Evolutionary conservation across 92 coral and sea anemone species (phyloP), one percentile per base, ranked within the genome.

Genomic region (Porites divaricata): DNA sequence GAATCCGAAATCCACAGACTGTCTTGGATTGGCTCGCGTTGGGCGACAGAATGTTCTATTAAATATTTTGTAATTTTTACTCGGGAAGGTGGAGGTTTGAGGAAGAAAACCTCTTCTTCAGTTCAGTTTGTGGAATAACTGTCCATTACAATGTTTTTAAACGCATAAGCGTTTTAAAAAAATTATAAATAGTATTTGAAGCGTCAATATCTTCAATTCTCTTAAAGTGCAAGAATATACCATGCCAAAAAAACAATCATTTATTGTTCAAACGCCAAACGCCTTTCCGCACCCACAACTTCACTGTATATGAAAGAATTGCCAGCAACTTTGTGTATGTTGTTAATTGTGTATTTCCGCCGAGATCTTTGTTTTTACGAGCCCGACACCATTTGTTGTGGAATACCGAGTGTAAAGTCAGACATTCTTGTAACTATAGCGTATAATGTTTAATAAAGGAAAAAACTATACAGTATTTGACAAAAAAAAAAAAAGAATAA

Each of bases 241-340:
- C 17, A 28, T 68, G 73, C n/a, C 9, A 69, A 13, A 68, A 68
- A 69, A 45, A 50, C n/a, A n/a, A n/a, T 15, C 25, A 35, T 3
- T 69, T 4, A 12, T 69, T 57, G 15, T n/a, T 69, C 17, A 28
- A 14, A 25, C 11, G 16, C 17, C 13, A 13, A 9, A 48, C 57
- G 11, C 57, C 76, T 57, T 70, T 70, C n/a, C 59, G 76, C 16
- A 49, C 25, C 76, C 52, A 48, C 56, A 72, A 28, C 57, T 72
- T 49, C 25, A 72, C 76, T 25, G 1, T 54, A 72, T 35, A 22
- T 9, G 76, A 10, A 19, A 48, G 13, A 70, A 16, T 14, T 19
- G 16, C 54, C 8, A 13, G 52, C 9, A 72, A 15, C 58, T 49
- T 72, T 72, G 59, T 72, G 48, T 50, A 49, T 48, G n/a, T 49